Base-by-base conservation (phyloP, 2,888 invertebrate species). In the Callosobruchus maculatus region DNA sequence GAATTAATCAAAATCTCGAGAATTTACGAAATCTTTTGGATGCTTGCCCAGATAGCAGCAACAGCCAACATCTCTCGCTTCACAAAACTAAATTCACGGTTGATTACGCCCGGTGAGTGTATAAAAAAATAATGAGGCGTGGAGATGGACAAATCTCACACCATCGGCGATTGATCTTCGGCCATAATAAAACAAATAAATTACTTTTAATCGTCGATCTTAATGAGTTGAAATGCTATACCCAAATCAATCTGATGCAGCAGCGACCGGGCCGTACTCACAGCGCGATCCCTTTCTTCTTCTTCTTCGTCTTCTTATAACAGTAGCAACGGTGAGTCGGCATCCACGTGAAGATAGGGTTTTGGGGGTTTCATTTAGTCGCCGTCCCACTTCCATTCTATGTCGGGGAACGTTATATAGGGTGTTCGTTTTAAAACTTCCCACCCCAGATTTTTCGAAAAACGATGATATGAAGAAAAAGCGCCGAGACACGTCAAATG, bases 141-240 rank as follows among this genome's bases (percentile, higher is more conserved):
- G 13, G 49, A 49, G 49, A 18, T 7, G 9, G 9, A 49, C 49
- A 49, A 49, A 49, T 49, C 49, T 49, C 49, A 49, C 49, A 49
- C 49, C 70, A 26, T 70, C 70, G n/a, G 21, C 22, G 70, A 70
- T 70, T 70, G 21, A 70, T 22, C 22, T 26, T 21, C 70, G 30
- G 20, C 13, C 21, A 20, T 70, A 77, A 78, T 78, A 79, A 79
- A 80, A 81, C 78, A 80, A 78, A 78, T 78, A 81, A 78, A 81
- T 78, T 80, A 78, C 80, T 78, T 79, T 80, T 81, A 82, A 83
- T 83, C 82, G 80, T 77, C 78, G 81, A 83, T 83, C 82, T 82
- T 82, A 83, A 83, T 82, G 83, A 84, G 77, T 78, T 78, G 80
- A 80, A 81, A 82, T 81, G 82, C 82, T 49, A 49, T 49, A 49